These are phyloP conservation scores for Drosophila sp. DNA, from an alignment of 1,140 invertebrate genomes.

Conservation along the genomic window DNA sequence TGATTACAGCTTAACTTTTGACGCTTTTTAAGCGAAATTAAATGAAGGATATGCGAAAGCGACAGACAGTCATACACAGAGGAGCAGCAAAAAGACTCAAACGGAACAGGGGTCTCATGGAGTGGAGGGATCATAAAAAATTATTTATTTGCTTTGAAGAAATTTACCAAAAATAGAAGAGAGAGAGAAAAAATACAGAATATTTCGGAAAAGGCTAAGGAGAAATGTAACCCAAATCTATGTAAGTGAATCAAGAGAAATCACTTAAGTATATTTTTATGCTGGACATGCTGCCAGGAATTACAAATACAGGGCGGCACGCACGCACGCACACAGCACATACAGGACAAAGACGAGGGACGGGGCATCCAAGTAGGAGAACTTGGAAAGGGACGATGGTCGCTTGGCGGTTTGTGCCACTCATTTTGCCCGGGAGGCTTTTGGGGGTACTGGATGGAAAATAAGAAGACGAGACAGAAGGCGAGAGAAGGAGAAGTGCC, in stretches of 20 bases:
- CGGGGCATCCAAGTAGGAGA: conserved; percentile 5
- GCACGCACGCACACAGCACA: conserved; percentile 57
- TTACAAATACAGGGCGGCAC: conserved; percentile 75
- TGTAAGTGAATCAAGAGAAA: conserved; percentile 81
- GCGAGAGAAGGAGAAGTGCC: conserved; percentile 53
- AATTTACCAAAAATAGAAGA: conserved; percentile 45
- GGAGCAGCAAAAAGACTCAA: background rate
- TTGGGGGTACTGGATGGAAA: conserved; percentile 23
- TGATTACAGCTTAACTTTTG: conserved; percentile 81
- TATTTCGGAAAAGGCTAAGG: conserved; percentile 9
- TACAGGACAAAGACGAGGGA: conserved; percentile 5
- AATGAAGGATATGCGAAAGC: conserved; percentile 60
- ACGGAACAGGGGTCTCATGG: background rate
- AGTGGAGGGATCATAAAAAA: conserved; percentile 59
- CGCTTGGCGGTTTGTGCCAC: conserved; percentile 66
- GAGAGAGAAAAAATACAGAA: conserved; percentile 23
- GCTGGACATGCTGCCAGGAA: conserved; percentile 80
- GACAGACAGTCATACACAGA: background rate
- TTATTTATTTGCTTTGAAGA: conserved; percentile 77
- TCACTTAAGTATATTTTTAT: conserved; percentile 82
- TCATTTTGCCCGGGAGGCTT: conserved; percentile 67
- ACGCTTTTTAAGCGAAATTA: conserved; percentile 80
- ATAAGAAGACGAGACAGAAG: background rate
- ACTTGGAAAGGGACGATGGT: conserved; percentile 26
- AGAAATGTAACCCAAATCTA: conserved; percentile 80